Evolutionary conservation across 2,113 vertebrate species (phyloP), one percentile per base, ranked within the genome.

Genomic region (Calypte anna): DNA sequence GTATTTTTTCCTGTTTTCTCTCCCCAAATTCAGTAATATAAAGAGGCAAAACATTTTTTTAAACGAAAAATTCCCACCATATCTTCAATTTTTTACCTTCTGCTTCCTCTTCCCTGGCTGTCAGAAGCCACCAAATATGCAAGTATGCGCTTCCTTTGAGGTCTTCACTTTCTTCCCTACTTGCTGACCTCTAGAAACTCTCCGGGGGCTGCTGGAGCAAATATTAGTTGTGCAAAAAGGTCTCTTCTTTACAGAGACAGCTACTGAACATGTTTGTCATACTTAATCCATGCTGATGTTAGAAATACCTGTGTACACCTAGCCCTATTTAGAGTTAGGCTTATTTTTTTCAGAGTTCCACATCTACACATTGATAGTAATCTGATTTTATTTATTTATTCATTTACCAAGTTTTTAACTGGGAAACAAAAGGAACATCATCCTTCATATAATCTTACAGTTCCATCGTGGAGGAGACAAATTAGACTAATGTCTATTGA

Each of bases 101-200:
- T 33, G 15, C 72, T 86, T 90, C 57, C 2, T 72, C n/a, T 93
- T 77, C 73, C 21, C 4, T 2, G 55, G 38, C 58, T 90, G 75
- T 46, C 55, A 96, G 84, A 77, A 86, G 67, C 57, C 6, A 14
- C 28, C 85, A 50, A 58, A 62, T 82, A 46, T 91, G 72, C 51
- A 51, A 73, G 28, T 84, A 36, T 28, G 27, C 36, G 28, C 24
- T 92, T 93, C 68, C 72, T 86, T 88, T 67, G 53, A 74, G 33
- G 22, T 67, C 73, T 43, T 90, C 61, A 30, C 64, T 90, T 82
- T 78, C 66, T 58, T 90, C 33, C 53, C 12, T 40, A 74, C 48
- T 77, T 72, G 23, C 55, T 95, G 79, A 86, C 48, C 72, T 81
- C 88, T 86, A 82, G 57, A 90, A 92, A 9, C 27, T 63, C 80